A percentile compares a stretch with the other conserved stretches of the same genome.
Conservation (phyloP, 2,888 invertebrate genomes). For the Xanthorhoe designata region DNA sequence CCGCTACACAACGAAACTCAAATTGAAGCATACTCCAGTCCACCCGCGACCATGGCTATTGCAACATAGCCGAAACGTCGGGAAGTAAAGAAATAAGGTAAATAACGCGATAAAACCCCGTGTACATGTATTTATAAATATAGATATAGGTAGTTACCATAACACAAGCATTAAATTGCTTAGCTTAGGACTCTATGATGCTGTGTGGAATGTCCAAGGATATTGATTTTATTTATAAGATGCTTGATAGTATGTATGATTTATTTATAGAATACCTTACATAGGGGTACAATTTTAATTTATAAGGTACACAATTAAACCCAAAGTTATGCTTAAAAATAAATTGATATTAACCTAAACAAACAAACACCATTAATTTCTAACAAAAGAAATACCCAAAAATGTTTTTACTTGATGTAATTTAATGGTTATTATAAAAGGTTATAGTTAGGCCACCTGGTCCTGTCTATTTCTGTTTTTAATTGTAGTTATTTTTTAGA, state of each 20-base stretch:
- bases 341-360: constrained; percentile 31
- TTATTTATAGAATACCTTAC: constrained; percentile 66
- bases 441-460: constrained; percentile 8
- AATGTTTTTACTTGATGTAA: constrained; percentile 7
- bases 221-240: not conserved
- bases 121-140: no score
- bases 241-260: constrained; percentile 49
- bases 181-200: no score
- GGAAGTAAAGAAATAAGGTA: no score
- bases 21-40: no score
- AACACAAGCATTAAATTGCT: no score
- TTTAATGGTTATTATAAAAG: not conserved
- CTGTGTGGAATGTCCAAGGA: no score
- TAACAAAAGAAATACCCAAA: constrained; percentile 21
- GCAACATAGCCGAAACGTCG: no score
- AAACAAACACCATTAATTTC: constrained; percentile 23
- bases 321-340: constrained; percentile 32
- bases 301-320: constrained; percentile 39
- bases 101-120: no score
- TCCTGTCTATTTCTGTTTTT: constrained; percentile 2
- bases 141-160: no score
- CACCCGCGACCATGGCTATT: no score
- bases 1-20: no score
- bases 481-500: not conserved
- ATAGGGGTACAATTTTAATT: constrained; percentile 42